phyloP scores from a whole-genome alignment of 2,888 invertebrate genomes.

The Lampropteryx suffumata region DNA sequence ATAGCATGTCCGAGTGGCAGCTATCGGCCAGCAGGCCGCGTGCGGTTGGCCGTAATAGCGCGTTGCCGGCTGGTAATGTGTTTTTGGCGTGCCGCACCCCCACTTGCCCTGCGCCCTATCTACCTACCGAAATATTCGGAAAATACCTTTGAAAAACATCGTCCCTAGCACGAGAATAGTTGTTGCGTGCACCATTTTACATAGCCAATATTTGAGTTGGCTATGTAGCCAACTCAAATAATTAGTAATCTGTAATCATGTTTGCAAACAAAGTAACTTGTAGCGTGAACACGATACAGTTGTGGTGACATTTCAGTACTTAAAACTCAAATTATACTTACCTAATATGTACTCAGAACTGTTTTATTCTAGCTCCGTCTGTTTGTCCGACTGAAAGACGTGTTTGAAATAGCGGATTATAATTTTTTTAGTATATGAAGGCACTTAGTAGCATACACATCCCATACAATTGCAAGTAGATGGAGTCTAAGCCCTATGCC shows the following conservation, averaged over 20 bases:
- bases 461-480: too few species aligned
- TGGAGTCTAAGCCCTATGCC: too few species aligned
- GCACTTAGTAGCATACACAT: too few species aligned
- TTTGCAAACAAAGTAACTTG: slow-evolving; percentile 58
- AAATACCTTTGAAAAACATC: slow-evolving; percentile 65
- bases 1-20: slow-evolving; percentile 74
- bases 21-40: slow-evolving; percentile 67
- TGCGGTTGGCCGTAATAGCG: slow-evolving; percentile 78
- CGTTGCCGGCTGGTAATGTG: slow-evolving; percentile 73
- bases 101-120: slow-evolving; percentile 57
- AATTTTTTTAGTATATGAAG: too few species aligned
- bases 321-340: too few species aligned
- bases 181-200: slow-evolving; percentile 71
- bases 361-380: too few species aligned
- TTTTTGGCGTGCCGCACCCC: slow-evolving; percentile 77
- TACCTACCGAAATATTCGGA: slow-evolving; percentile 65
- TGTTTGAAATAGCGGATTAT: too few species aligned
- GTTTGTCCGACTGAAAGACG: too few species aligned
- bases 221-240: slow-evolving; percentile 70
- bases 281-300: slow-evolving; percentile 51
- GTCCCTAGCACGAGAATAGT: slow-evolving; percentile 67
- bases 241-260: slow-evolving; percentile 71
- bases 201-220: too few species aligned
- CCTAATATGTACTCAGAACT: too few species aligned
- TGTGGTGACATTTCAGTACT: not conserved